These are phyloP conservation scores for Trichonephila clavata DNA, from an alignment of 1,140 invertebrate species.

Conservation along the genomic window DNA sequence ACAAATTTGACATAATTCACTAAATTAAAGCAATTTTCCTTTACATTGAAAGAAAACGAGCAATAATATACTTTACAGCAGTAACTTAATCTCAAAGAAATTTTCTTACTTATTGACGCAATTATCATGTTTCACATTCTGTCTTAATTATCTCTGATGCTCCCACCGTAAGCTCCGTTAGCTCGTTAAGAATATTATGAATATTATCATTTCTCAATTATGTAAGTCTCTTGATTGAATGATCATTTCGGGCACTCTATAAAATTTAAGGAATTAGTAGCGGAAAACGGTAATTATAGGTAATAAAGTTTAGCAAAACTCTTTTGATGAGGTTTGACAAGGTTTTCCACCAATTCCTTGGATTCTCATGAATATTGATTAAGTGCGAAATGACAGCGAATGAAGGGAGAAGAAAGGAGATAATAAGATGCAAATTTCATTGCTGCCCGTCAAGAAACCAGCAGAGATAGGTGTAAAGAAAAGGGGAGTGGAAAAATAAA, in stretches of 20 bases:
- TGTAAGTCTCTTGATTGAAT: slow-evolving; percentile 43
- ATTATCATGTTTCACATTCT: neutral
- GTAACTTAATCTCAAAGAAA: neutral
- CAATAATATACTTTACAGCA: no score
- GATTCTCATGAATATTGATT: slow-evolving; percentile 73
- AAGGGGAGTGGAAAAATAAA: neutral
- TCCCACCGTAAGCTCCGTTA: neutral
- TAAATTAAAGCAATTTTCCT: no score
- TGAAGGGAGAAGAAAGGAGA: slow-evolving; percentile 18
- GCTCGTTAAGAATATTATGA: slow-evolving; percentile 40
- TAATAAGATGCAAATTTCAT: slow-evolving; percentile 69
- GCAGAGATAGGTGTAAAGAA: slow-evolving; percentile 33
- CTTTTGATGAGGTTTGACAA: slow-evolving; percentile 52
- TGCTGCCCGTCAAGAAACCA: neutral
- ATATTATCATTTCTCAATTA: slow-evolving; percentile 64
- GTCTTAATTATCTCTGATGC: neutral
- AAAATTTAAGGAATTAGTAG: slow-evolving; percentile 9
- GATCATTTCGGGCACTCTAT: slow-evolving; percentile 37
- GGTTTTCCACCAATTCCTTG: neutral
- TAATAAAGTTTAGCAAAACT: slow-evolving; percentile 68
- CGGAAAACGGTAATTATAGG: slow-evolving; percentile 59
- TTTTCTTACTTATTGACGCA: neutral
- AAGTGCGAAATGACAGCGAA: slow-evolving; percentile 42
- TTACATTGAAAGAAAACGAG: no score
- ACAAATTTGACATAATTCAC: no score